Conservation (phyloP, 2,797 vertebrate species). For the Melanotaenia parkinsoni region DNA sequence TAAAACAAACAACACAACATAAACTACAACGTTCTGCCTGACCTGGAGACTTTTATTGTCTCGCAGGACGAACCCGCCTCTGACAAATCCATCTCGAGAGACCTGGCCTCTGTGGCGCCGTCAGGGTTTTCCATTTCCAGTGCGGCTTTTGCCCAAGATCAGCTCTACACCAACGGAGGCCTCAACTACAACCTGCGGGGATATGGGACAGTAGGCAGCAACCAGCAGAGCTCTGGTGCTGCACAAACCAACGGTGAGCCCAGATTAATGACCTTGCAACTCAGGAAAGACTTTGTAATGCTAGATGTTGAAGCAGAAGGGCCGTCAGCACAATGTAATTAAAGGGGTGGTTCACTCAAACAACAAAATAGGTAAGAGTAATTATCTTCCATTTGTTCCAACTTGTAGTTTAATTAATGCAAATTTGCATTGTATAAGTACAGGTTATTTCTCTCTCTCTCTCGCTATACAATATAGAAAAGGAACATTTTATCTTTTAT, state of each 20-base stretch:
- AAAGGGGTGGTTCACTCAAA: not conserved
- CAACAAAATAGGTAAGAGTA: not conserved
- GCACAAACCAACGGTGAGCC: constrained; percentile 92
- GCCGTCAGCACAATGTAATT: not conserved
- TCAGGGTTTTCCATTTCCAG: constrained; percentile 92
- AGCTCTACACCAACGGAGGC: constrained; percentile 96
- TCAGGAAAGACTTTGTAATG: not conserved
- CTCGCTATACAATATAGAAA: no score
- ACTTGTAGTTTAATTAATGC: no score
- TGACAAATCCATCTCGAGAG: constrained; percentile 89
- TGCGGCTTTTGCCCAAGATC: constrained; percentile 94
- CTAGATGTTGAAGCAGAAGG: not conserved
- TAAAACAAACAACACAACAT: constrained; percentile 31
- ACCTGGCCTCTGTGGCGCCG: constrained; percentile 86
- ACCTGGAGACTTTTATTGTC: constrained; percentile 24
- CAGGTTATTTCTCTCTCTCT: no score
- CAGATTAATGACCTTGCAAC: not conserved
- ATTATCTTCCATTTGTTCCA: not conserved
- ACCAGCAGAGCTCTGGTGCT: constrained; percentile 88
- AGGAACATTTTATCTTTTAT: no score
- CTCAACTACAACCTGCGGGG: constrained; percentile 96
- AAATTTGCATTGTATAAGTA: no score
- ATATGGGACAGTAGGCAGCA: constrained; percentile 88
- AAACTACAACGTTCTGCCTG: constrained; percentile 5
- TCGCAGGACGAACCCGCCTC: constrained; percentile 88